A percentile compares a stretch with the other conserved stretches of the same genome.
Evolutionary conservation across 2,888 invertebrate species (phyloP).

Genomic region (Prosapia bicincta): DNA sequence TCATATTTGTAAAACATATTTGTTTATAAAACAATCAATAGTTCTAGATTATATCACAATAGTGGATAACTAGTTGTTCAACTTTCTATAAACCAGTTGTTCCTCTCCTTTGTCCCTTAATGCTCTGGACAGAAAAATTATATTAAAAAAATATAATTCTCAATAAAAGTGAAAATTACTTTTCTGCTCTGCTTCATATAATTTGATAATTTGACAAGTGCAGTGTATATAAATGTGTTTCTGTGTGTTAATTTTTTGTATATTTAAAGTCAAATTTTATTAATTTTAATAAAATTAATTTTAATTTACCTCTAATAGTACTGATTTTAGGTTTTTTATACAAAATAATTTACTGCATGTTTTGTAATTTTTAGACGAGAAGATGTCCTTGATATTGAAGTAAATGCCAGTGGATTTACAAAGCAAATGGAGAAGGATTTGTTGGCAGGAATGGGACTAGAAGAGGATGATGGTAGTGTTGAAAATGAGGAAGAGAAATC

Average conservation of each 20-base stretch:
- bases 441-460: slow-evolving; percentile 55
- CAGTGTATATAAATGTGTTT: background rate
- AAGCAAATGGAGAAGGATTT: slow-evolving; percentile 75
- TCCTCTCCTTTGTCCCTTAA: no score
- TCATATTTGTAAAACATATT: no score
- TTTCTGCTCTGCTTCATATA: no score
- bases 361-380: slow-evolving; percentile 57
- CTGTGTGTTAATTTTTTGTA: background rate
- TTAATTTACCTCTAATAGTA: slow-evolving; percentile 17
- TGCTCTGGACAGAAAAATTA: no score
- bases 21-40: no score
- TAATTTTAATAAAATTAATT: background rate
- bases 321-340: background rate
- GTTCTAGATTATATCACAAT: no score
- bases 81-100: no score
- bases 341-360: background rate
- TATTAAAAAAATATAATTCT: no score
- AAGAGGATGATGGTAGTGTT: slow-evolving; percentile 43
- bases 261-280: background rate
- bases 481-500: slow-evolving; percentile 41
- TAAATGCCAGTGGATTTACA: slow-evolving; percentile 86
- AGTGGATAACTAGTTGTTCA: no score
- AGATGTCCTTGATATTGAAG: slow-evolving; percentile 81
- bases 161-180: no score
- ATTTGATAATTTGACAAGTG: no score